Percentiles rank a stretch among this genome's conserved stretches.
These are phyloP conservation scores for Halocaridina rubra DNA, from an alignment of 2,888 invertebrate genomes.

Conservation along the genomic window DNA sequence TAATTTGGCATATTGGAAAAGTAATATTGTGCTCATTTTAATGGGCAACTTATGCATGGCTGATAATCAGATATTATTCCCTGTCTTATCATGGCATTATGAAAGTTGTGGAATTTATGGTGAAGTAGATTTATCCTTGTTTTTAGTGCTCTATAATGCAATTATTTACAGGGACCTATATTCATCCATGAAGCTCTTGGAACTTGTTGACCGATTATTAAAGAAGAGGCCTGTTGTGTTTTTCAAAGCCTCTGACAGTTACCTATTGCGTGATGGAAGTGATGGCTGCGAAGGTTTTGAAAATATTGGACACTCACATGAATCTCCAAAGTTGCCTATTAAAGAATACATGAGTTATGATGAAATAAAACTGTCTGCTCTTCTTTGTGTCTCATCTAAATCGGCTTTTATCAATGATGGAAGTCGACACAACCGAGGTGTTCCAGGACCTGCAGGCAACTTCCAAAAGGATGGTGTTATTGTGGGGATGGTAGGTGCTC, in stretches of 20 bases:
- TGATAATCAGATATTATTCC: no score
- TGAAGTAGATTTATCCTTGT: no score
- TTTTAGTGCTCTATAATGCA: no score
- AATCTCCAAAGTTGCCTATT: slow-evolving; percentile 72
- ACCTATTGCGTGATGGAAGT: slow-evolving; percentile 57
- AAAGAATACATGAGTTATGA: slow-evolving; percentile 75
- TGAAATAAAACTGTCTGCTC: slow-evolving; percentile 75
- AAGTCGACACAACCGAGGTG: slow-evolving; percentile 72
- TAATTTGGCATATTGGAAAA: no score
- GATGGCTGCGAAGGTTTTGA: slow-evolving; percentile 74
- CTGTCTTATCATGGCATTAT: no score
- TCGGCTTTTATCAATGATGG: slow-evolving; percentile 76
- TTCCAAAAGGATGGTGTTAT: slow-evolving; percentile 71
- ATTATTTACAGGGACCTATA: slow-evolving; percentile 43
- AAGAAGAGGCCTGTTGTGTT: slow-evolving; percentile 51
- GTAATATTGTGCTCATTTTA: no score
- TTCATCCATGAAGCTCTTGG: slow-evolving; percentile 20
- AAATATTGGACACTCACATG: slow-evolving; percentile 73
- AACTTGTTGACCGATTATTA: slow-evolving; percentile 44
- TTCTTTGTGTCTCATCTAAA: slow-evolving; percentile 74
- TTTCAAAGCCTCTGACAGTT: slow-evolving; percentile 50
- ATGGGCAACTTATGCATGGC: no score
- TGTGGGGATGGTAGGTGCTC: slow-evolving; percentile 72
- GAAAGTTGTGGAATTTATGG: no score
- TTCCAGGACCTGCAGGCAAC: slow-evolving; percentile 68